Evolutionary conservation across 2,113 vertebrate genomes (phyloP).

Genomic region (Cyprinodon variegatus): DNA sequence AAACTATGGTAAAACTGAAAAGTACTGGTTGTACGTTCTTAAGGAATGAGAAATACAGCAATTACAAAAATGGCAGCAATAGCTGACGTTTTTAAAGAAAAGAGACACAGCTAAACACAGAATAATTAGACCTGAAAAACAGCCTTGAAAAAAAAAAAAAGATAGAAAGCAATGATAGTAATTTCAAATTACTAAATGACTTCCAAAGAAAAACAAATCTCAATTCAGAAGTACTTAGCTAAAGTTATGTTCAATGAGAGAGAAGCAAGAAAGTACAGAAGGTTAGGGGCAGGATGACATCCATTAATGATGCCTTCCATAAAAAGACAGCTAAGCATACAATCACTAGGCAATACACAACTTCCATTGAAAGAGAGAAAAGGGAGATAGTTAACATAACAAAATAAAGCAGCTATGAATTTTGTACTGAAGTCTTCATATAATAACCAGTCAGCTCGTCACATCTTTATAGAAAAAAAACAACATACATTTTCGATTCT

Average conservation of each 20-base stretch:
- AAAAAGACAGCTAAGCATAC: neutral
- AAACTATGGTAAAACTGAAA: no score
- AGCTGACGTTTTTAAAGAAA: neutral
- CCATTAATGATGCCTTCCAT: neutral
- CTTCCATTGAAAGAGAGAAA: neutral
- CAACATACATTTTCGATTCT: neutral
- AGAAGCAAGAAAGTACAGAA: neutral
- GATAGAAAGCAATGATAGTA: neutral
- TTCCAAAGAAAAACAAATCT: neutral
- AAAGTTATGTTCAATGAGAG: neutral
- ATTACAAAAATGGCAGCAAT: no score
- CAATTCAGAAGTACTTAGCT: neutral
- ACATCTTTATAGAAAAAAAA: neutral
- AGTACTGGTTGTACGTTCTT: no score
- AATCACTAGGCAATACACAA: neutral
- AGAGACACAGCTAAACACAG: neutral
- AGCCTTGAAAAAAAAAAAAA: neutral
- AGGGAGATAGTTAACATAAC: neutral
- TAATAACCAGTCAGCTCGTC: neutral
- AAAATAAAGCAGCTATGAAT: neutral
- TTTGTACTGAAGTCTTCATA: no score
- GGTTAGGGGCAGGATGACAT: neutral
- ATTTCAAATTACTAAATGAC: neutral
- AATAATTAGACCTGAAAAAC: neutral
- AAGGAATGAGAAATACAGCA: no score